phyloP scores from a whole-genome alignment of 2,888 invertebrate species.

The Cephus runcator region DNA sequence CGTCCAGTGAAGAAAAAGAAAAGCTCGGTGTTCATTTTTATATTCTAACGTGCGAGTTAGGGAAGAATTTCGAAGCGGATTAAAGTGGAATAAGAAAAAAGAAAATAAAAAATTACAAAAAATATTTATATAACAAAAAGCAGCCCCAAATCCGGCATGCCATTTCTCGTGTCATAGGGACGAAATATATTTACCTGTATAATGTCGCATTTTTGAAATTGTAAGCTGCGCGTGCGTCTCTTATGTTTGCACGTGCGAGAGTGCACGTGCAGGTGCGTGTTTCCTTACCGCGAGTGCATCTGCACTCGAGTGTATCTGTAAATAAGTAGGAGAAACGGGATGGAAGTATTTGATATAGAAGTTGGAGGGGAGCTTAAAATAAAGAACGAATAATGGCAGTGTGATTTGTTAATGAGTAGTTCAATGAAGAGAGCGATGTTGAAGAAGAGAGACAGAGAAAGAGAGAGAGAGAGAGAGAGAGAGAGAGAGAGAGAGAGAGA shows the following conservation, averaged over 20 bases:
- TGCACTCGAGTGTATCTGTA: not conserved
- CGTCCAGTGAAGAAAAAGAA: not conserved
- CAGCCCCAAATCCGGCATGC: not conserved
- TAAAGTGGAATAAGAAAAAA: not conserved
- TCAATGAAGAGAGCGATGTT: not conserved
- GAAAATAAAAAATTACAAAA: not conserved
- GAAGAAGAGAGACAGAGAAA: not conserved
- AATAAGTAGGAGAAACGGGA: not conserved
- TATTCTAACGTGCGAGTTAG: not conserved
- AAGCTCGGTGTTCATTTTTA: not conserved
- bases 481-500: not conserved
- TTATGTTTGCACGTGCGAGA: not conserved
- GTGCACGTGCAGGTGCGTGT: not conserved
- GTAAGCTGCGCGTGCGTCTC: not conserved
- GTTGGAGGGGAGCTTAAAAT: not conserved
- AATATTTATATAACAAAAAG: not conserved
- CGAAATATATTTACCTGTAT: not conserved
- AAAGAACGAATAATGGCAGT: not conserved
- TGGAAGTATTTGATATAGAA: not conserved
- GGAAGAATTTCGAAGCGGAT: not conserved
- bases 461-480: constrained; percentile 12
- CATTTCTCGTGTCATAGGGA: not conserved
- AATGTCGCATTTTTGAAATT: not conserved
- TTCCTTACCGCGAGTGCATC: not conserved
- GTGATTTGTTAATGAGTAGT: not conserved